Evolutionary conservation across 30 jellyfish, hydroid and myxozoan genomes (phyloP).

Genomic region (Aurelia aurita complex sp. Pacific): DNA sequence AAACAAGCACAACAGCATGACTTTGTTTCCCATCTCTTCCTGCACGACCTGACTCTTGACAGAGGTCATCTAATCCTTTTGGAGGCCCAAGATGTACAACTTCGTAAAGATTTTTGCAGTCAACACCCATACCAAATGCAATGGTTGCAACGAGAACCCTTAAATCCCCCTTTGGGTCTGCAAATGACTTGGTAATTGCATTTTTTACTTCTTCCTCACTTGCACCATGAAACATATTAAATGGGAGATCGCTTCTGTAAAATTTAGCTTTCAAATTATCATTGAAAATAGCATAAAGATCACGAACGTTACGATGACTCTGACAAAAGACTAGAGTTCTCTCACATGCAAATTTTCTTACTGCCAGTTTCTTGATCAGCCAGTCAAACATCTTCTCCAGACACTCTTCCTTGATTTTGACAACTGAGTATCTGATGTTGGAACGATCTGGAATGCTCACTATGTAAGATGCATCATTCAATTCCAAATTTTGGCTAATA

Average conservation of each 20-base stretch:
- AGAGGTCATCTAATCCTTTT: too few relatives aligned
- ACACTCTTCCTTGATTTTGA: constrained; percentile 35
- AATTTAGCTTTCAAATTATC: constrained; percentile 27
- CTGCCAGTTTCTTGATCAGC: constrained; percentile 37
- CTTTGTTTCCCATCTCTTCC: too few relatives aligned
- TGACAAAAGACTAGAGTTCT: constrained; percentile 30
- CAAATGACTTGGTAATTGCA: constrained; percentile 27
- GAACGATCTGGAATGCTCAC: constrained; percentile 35
- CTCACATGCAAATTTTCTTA: constrained; percentile 17
- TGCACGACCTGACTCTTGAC: too few relatives aligned
- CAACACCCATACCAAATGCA: too few relatives aligned
- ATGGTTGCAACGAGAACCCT: too few relatives aligned
- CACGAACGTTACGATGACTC: constrained; percentile 28
- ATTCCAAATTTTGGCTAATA: constrained; percentile 28
- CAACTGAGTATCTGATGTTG: constrained; percentile 37
- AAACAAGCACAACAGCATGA: too few relatives aligned
- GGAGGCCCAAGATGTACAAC: too few relatives aligned
- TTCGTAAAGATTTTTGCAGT: too few relatives aligned
- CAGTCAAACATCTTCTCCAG: constrained; percentile 36
- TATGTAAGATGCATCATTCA: constrained; percentile 28
- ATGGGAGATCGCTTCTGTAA: constrained; percentile 26
- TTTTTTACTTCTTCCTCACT: constrained; percentile 28
- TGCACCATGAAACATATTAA: constrained; percentile 31
- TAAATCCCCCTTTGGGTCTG: constrained; percentile 14
- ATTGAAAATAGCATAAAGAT: constrained; percentile 21